Conservation (phyloP, 2,888 invertebrate genomes). For the Lordiphosa andalusiaca region DNA sequence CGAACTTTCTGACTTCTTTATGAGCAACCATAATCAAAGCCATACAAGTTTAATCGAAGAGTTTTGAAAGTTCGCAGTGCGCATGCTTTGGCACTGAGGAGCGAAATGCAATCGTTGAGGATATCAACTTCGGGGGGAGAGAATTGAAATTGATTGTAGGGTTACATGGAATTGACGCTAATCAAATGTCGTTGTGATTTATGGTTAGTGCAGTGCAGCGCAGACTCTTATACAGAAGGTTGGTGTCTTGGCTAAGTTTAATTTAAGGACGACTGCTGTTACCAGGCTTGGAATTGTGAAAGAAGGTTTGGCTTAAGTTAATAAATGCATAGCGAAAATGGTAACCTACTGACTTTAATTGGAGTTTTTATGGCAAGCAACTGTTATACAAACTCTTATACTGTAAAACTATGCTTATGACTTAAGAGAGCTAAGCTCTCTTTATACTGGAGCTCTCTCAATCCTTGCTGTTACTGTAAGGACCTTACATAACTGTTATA, state of each 20-base stretch:
- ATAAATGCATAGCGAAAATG: background rate
- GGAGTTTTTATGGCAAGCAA: background rate
- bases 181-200: conserved; percentile 49
- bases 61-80: background rate
- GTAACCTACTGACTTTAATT: too few relatives aligned
- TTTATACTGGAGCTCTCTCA: conserved; percentile 11
- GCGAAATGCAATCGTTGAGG: background rate
- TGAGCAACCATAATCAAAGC: too few relatives aligned
- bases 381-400: conserved; percentile 22
- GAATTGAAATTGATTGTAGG: conserved; percentile 36
- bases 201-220: conserved; percentile 6
- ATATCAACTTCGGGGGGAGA: conserved; percentile 4
- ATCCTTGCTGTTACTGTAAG: background rate
- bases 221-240: conserved; percentile 47
- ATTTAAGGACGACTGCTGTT: too few relatives aligned
- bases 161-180: conserved; percentile 32
- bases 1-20: too few relatives aligned
- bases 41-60: too few relatives aligned
- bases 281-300: too few relatives aligned
- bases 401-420: too few relatives aligned
- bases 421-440: conserved; percentile 8
- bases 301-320: background rate
- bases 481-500: conserved; percentile 28
- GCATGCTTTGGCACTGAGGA: background rate
- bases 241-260: conserved; percentile 22